Conservation (phyloP, 2,113 vertebrate genomes). For the Oryzias javanicus region DNA sequence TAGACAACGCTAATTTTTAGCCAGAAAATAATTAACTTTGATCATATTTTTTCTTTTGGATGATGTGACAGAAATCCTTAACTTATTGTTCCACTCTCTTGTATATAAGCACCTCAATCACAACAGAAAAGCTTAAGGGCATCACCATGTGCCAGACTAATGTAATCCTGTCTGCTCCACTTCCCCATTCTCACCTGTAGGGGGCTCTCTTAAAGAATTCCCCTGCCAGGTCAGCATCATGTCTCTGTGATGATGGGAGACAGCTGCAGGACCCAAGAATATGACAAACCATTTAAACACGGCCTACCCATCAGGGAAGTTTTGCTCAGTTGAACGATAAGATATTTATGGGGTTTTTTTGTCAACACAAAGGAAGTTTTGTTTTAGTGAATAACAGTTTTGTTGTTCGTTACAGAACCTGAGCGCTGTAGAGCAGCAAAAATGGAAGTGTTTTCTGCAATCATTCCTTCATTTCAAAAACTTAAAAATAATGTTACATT, state of each 20-base stretch:
- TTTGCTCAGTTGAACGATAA: not conserved
- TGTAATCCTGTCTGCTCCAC: conserved; percentile 33
- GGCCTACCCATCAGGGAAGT: conserved; percentile 7
- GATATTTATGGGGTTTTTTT: not conserved
- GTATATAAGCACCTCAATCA: too few relatives aligned
- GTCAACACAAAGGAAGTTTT: not conserved
- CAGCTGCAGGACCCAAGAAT: conserved; percentile 78
- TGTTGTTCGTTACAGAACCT: not conserved
- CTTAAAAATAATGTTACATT: too few relatives aligned
- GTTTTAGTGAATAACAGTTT: not conserved
- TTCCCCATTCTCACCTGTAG: conserved; percentile 57
- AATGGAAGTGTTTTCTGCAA: too few relatives aligned
- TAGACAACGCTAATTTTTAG: not conserved
- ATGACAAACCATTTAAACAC: conserved; percentile 64
- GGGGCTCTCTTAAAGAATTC: conserved; percentile 63
- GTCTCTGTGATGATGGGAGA: conserved; percentile 69
- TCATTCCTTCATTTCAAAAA: too few relatives aligned
- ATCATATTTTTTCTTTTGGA: too few relatives aligned
- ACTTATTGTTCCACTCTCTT: too few relatives aligned
- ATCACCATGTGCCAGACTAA: not conserved
- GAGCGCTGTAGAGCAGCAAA: too few relatives aligned
- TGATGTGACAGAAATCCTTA: too few relatives aligned
- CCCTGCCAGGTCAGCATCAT: conserved; percentile 78
- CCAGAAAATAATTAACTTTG: too few relatives aligned
- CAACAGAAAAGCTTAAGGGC: too few relatives aligned